Evolutionary conservation across 2,797 vertebrate species (phyloP).

Genomic region (Lophura swinhoii): DNA sequence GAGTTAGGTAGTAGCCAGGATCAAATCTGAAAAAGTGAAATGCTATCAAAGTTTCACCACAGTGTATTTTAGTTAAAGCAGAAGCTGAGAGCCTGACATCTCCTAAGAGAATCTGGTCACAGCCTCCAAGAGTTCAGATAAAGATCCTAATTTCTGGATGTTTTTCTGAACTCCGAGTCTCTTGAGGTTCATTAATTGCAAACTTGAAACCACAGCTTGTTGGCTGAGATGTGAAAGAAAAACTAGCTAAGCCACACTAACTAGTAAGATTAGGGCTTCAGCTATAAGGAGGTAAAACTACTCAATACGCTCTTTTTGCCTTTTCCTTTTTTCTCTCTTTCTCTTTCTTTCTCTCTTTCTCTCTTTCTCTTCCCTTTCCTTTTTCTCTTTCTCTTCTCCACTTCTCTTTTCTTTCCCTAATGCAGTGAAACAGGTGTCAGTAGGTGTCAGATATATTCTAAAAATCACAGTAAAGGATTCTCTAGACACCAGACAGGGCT

Average conservation of each 20-base stretch:
- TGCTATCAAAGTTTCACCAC: neutral
- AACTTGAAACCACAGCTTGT: neutral
- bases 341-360: too few species aligned
- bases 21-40: neutral
- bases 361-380: accelerated
- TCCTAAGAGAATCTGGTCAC: neutral
- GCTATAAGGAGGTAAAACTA: neutral
- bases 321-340: accelerated
- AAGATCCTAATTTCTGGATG: neutral
- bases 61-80: neutral
- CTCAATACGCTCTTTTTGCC: accelerated
- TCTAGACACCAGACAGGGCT: neutral
- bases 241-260: neutral
- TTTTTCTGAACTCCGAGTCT: conserved; percentile 27
- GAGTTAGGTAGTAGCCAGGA: neutral
- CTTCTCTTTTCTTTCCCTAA: neutral
- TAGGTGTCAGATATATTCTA: neutral
- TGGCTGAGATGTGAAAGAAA: neutral
- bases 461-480: neutral
- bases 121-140: neutral
- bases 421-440: neutral
- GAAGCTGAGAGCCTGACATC: neutral
- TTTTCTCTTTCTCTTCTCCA: too few species aligned
- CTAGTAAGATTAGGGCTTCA: neutral
- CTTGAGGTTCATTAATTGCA: neutral